Conservation (phyloP, 1,140 invertebrate genomes). For the Plectrocnemia conspersa region DNA sequence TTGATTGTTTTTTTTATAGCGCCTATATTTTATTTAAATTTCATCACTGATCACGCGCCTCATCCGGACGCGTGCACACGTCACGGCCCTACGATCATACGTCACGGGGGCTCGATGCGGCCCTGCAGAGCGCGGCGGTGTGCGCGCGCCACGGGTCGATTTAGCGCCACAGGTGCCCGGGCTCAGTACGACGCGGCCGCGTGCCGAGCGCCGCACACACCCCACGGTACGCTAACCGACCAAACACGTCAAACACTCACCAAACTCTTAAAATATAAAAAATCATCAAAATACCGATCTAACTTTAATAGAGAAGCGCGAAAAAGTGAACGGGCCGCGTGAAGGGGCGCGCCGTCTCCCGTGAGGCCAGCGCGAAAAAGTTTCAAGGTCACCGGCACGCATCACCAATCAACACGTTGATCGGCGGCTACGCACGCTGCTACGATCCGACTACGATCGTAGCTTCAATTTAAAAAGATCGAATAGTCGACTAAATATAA, state of each 20-base stretch:
- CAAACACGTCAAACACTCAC: background rate
- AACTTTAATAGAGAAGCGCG: background rate
- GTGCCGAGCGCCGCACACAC: slow-evolving; percentile 14
- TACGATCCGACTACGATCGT: too few relatives aligned
- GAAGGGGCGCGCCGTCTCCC: background rate
- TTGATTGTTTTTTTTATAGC: background rate
- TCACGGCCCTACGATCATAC: background rate
- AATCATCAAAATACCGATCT: background rate
- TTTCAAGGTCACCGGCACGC: slow-evolving; percentile 9
- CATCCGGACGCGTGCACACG: background rate
- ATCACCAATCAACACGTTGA: slow-evolving; percentile 2
- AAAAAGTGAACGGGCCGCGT: background rate
- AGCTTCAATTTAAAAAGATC: too few relatives aligned
- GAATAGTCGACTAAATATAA: too few relatives aligned
- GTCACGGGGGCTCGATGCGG: background rate
- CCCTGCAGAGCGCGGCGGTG: background rate
- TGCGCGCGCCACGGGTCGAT: slow-evolving; percentile 19
- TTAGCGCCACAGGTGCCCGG: slow-evolving; percentile 24
- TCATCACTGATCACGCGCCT: background rate
- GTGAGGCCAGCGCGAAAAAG: background rate
- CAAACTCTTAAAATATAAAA: slow-evolving; percentile 1
- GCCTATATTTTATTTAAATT: background rate
- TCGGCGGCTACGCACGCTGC: background rate
- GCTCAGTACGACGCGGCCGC: slow-evolving; percentile 6
- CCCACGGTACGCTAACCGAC: background rate